Evolutionary conservation across 2,797 vertebrate species (phyloP).

Genomic region (Sebastes reedi): DNA sequence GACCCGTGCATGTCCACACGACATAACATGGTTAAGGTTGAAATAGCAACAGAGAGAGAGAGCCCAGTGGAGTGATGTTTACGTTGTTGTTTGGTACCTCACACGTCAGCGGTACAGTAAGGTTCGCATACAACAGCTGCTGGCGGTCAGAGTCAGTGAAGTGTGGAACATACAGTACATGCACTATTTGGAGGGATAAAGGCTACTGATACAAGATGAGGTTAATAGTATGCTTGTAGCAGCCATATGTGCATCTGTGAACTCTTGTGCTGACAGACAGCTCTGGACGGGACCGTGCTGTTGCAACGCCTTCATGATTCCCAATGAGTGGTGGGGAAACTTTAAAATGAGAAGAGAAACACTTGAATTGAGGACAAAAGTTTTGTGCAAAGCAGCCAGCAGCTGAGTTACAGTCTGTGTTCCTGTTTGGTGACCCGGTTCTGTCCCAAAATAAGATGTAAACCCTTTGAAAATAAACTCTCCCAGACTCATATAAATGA

Average conservation of each 20-base stretch:
- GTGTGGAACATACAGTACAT: background rate
- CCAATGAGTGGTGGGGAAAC: background rate
- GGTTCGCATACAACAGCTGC: constrained; percentile 30
- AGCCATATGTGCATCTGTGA: constrained; percentile 32
- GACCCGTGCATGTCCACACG: background rate
- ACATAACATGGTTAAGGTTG: background rate
- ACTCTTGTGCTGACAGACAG: constrained; percentile 13
- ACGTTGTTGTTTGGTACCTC: background rate
- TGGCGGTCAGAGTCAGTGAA: constrained; percentile 11
- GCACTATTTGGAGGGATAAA: background rate
- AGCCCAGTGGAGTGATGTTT: background rate
- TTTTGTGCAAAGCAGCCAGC: background rate
- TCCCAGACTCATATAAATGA: background rate
- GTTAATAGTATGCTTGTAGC: constrained; percentile 41
- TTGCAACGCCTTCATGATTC: background rate
- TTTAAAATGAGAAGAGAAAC: background rate
- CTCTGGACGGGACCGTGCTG: background rate
- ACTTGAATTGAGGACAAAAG: background rate
- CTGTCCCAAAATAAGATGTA: constrained; percentile 16
- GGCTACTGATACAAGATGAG: constrained; percentile 10
- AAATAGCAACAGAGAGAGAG: background rate
- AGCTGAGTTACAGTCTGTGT: background rate
- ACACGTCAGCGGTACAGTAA: background rate
- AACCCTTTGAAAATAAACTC: background rate
- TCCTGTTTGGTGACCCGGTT: constrained; percentile 4